Base-by-base conservation (phyloP, 1,140 invertebrate genomes). In the Drosophila virilis region DNA sequence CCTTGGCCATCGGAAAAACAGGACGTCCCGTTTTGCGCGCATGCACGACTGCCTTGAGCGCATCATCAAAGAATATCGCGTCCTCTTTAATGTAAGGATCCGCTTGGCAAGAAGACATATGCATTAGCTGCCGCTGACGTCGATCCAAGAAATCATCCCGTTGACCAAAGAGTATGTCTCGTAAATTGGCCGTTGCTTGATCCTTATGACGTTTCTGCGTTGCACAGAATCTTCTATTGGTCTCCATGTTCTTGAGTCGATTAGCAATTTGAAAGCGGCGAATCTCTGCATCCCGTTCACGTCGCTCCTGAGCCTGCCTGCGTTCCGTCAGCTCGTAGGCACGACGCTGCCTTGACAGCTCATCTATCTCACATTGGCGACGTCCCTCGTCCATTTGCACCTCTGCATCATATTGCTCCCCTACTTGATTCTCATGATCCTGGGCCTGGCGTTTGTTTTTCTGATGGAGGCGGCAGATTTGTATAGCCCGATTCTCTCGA, bases 61-160 rank as follows among this genome's bases (percentile, higher is more conserved):
- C 84, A 42, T 83, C 58, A n/a, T 67, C 46, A 43, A 51, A 83
- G 58, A 88, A 88, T 4, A 45, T 50, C 13, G 74, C 68, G 45
- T 88, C 84, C 1, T 89, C 80, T 10, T 61, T 48, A 1, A 89
- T 32, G 15, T 73, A 52, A 0, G 59, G 69, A 52, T 88, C 74
- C 0, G 54, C 73, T 10, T 55, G 48, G 22, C 83, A 88, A 9
- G 58, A 58, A 2, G 65, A 12, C 5, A 80, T 46, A 7, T 57
- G 71, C 77, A 88, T 74, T 12, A 66, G 28, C 37, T 89, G 79
- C 1, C 22, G 17, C 0, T 55, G 38, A 0, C 67, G 68, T 17
- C 40, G 55, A 33, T 74, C 35, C 2, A 80, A 15, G 55, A 77
- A 78, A 40, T 89, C 74, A 0, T 84, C 68, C 0, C 77, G 52